A percentile compares a stretch with the other conserved stretches of the same genome.
Conservation (phyloP, 2,797 vertebrate species). For the Astyanax mexicanus region DNA sequence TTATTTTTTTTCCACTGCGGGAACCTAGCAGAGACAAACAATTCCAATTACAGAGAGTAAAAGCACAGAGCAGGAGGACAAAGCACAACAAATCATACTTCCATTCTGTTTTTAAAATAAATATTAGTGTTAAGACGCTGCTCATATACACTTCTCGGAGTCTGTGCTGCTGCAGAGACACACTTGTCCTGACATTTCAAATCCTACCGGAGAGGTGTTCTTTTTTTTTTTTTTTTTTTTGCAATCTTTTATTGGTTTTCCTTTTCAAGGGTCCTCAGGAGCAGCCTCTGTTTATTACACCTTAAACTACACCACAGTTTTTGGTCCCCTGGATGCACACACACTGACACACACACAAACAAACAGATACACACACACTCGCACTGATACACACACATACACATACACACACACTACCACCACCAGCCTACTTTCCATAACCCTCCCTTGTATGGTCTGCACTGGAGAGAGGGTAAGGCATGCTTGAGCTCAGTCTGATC, state of each 20-base stretch:
- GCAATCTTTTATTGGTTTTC: constrained; percentile 25
- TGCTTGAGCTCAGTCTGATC: no score
- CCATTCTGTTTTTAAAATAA: constrained; percentile 31
- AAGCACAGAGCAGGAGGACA: constrained; percentile 2
- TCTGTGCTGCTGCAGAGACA: not conserved
- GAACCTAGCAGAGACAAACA: constrained; percentile 21
- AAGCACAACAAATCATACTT: constrained; percentile 57
- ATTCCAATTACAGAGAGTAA: constrained; percentile 29
- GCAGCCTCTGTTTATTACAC: constrained; percentile 62
- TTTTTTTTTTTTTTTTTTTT: not conserved
- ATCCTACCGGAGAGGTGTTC: constrained; percentile 23
- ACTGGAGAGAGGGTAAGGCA: no score
- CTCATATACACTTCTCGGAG: not conserved
- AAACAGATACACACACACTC: no score
- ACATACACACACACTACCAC: no score
- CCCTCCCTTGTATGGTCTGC: no score
- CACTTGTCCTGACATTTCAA: not conserved
- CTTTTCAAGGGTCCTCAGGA: constrained; percentile 14
- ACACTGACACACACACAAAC: constrained; percentile 8
- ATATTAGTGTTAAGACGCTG: not conserved
- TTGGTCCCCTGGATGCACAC: not conserved
- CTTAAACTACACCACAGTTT: not conserved
- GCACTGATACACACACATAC: no score
- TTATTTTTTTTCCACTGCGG: constrained; percentile 47
- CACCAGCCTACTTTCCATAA: no score